A percentile compares a stretch with the other conserved stretches of the same genome.
These are phyloP conservation scores for Dendropsophus ebraccatus DNA, from an alignment of 2,113 vertebrate species.

Conservation along the genomic window DNA sequence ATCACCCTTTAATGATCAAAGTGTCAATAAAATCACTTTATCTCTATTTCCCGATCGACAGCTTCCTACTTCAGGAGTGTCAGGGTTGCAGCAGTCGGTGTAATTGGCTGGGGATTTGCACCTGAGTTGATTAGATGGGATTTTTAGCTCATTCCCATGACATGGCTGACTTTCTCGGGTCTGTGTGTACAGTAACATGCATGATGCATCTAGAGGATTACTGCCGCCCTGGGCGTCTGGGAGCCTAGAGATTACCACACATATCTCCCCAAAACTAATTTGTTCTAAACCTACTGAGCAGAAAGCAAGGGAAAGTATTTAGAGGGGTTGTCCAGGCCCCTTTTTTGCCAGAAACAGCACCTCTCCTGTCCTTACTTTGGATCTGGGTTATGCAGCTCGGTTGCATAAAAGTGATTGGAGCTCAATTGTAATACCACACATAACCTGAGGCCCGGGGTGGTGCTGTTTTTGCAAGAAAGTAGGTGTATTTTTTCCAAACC, in stretches of 20 bases:
- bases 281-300: neutral
- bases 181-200: slow-evolving; percentile 19
- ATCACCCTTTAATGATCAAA: slow-evolving; percentile 35
- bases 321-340: no score
- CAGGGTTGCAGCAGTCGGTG: neutral
- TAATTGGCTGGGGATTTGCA: slow-evolving; percentile 24
- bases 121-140: slow-evolving; percentile 21
- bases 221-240: neutral
- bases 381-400: no score
- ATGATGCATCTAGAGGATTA: neutral
- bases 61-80: neutral
- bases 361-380: no score
- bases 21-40: slow-evolving; percentile 37
- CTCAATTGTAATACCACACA: no score
- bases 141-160: slow-evolving; percentile 32
- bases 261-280: neutral
- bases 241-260: neutral
- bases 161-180: neutral
- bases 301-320: neutral
- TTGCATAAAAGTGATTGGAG: no score
- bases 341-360: no score
- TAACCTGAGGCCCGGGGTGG: no score
- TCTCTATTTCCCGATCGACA: slow-evolving; percentile 18
- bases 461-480: no score
- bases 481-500: no score